Base-by-base conservation (phyloP, 35 echinoderm and acorn worm genomes). In the Anneissia japonica region DNA sequence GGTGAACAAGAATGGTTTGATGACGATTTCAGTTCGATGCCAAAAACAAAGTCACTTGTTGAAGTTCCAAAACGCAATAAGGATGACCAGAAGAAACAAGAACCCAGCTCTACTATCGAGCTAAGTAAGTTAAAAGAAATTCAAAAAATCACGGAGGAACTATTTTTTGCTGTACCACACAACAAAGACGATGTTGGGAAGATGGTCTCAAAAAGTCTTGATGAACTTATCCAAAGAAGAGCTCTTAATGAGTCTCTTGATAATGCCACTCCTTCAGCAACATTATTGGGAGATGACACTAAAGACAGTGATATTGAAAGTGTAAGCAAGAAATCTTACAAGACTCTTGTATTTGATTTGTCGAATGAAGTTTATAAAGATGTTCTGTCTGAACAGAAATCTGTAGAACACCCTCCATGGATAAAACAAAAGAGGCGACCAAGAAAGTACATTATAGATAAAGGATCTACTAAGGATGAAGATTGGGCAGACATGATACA, bases 1-100 rank as follows among this genome's bases (percentile, higher is more conserved):
- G 96, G 96, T n/a, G 95, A 92, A 30, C 91, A 91, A 72, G 96
- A 99, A 40, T 99, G 96, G 96, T 99, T 99, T 81, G 96, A 99
- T 80, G 96, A 99, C 73, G 96, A 99, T 32, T 99, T 99, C 85
- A 90, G 92, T 56, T 92, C 96, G 12, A 99, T 99, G 96, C 86
- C 92, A 28, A 94, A 93, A 64, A 91, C 89, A 81, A 93, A 99
- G 4, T 91, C 89, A 30, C 91, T 94, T 86, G 93, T 99, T 0
- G 90, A 94, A 64, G 96, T 99, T 19, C 96, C 96, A 11, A 80
- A 84, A 40, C 80, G 96, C 19, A 76, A 77, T 19, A 77, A 34
- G 0, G 46, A 82, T 11, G 88, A 91, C 10, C 34, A 56, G 16
- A 64, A 80, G 37, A 74, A 75, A 46, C 32, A 77, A 19, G 76